Base-by-base conservation (phyloP, 2,888 invertebrate genomes). In the Glomeris marginata region DNA sequence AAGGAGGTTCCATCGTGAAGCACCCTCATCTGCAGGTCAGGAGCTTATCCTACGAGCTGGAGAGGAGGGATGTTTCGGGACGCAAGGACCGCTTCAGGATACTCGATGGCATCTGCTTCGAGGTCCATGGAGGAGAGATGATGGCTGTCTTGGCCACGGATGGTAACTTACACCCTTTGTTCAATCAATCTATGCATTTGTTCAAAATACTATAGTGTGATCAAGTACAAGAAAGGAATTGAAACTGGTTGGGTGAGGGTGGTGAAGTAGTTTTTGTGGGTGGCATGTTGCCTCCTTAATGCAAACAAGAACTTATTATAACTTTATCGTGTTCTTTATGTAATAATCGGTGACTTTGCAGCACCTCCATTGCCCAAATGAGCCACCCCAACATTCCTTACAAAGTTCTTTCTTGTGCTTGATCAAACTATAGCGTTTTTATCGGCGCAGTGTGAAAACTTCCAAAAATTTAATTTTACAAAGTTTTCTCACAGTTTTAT, bases 51-150 rank as follows among this genome's bases (percentile, higher is more conserved):
- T 77, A 77, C 61, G 77, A 78, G 35, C 70, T 74, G 33, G 37
- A 37, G 11, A 22, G 44, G 20, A 34, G 40, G 11, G 22, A 41
- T 15, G 22, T 46, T 6, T 16, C 22, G 11, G 44, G 20, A 16
- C 50, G 54, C 8, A 53, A 62, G 13, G 64, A 53, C 22, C 57
- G 55, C 55, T 74, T 57, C 4, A 69, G 78, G 15, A 65, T 80
- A 11, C 72, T 84, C 2, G 78, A 84, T 45, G 81, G 81, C 2
- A 73, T 92, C 8, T 84, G 85, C 28, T 78, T 92, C 59, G 92
- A 94, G 67, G 83, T 84, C 22, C 80, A 84, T 57, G 90, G 88
- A 0, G 90, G 91, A 2, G 92, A 94, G 69, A 76, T 92, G 41
- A 71, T 92, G 60, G 91, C 90, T 2, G 76, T 94, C 20, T 78